Evolutionary conservation across 2,113 vertebrate species (phyloP).

Genomic region (Sitta europaea): DNA sequence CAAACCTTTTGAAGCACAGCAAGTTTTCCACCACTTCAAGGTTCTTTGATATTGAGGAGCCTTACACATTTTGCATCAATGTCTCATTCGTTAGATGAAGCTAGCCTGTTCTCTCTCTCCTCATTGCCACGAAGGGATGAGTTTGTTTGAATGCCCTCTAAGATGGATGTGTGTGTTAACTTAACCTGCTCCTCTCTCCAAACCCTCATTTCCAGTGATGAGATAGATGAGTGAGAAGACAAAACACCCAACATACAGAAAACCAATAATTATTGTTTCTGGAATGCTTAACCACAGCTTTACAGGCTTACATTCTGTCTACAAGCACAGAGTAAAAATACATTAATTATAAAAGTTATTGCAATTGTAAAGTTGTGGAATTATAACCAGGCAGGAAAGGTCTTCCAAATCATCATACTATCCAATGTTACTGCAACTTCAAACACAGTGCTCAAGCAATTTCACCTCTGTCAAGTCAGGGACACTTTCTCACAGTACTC

Average conservation of each 20-base stretch:
- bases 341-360: neutral
- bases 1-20: neutral
- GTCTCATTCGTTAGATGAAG: neutral
- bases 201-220: neutral
- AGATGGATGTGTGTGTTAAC: neutral
- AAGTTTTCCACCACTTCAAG: neutral
- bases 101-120: neutral
- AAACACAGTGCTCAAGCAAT: neutral
- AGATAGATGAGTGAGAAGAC: neutral
- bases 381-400: neutral
- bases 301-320: neutral
- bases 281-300: neutral
- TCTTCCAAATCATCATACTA: neutral
- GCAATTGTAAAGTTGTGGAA: neutral
- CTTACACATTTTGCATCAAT: neutral
- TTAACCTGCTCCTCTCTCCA: neutral
- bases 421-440: neutral
- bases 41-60: neutral
- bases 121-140: neutral
- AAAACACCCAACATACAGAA: neutral
- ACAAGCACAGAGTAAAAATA: neutral
- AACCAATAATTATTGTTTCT: neutral
- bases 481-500: neutral
- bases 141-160: neutral
- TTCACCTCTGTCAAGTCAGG: fast-evolving